A percentile compares a stretch with the other conserved stretches of the same genome.
phyloP scores from a whole-genome alignment of 1,140 invertebrate genomes.

The Aphaenogaster floridana region DNA sequence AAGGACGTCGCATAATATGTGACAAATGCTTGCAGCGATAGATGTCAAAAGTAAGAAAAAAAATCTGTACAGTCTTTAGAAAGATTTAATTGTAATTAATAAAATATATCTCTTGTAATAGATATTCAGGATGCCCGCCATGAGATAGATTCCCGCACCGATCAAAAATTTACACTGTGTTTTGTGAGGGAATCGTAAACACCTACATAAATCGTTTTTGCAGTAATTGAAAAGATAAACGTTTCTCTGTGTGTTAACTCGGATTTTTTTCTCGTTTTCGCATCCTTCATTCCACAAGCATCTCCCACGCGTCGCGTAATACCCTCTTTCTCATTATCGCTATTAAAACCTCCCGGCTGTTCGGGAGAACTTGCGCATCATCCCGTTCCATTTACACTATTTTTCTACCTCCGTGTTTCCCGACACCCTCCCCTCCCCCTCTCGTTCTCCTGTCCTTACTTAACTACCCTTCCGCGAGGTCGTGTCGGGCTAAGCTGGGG shows the following conservation, averaged over 20 bases:
- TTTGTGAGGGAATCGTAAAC: not conserved
- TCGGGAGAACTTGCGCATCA: slow-evolving; percentile 8
- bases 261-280: not conserved
- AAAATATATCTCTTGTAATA: not conserved
- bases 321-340: slow-evolving; percentile 11
- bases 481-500: slow-evolving; percentile 68
- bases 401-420: slow-evolving; percentile 66
- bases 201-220: not conserved
- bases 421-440: not conserved
- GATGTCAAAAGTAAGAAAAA: not conserved
- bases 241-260: not conserved
- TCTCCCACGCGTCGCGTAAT: slow-evolving; percentile 18
- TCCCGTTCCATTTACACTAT: slow-evolving; percentile 42
- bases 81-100: slow-evolving; percentile 13
- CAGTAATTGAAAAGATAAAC: slow-evolving; percentile 13
- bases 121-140: not conserved
- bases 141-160: not conserved
- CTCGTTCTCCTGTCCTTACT: slow-evolving; percentile 62
- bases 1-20: not conserved
- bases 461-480: slow-evolving; percentile 64
- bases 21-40: not conserved
- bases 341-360: slow-evolving; percentile 9
- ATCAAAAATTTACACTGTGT: not conserved
- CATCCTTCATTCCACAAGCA: not conserved
- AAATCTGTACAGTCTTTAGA: not conserved